phyloP scores from a whole-genome alignment of 2,113 vertebrate genomes.

The Microcebus jonahi region DNA sequence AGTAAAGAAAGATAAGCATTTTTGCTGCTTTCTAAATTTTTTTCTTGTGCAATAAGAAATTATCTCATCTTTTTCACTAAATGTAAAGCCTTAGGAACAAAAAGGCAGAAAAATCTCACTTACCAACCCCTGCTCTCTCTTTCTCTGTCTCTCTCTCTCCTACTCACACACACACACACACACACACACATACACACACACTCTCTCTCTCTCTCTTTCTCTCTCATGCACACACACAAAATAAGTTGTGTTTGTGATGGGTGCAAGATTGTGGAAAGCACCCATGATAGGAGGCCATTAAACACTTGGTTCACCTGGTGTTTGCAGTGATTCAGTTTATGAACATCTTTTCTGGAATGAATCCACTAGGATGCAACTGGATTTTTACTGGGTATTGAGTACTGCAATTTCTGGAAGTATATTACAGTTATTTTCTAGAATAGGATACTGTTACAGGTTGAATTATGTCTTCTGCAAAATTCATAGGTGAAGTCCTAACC shows the following conservation, averaged over 20 bases:
- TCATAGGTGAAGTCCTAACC: not conserved
- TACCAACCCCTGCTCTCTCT: not conserved
- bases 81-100: not conserved
- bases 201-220: too few relatives aligned
- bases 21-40: not conserved
- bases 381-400: not conserved
- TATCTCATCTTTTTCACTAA: not conserved
- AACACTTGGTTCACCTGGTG: not conserved
- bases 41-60: not conserved
- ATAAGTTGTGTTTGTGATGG: not conserved
- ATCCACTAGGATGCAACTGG: not conserved
- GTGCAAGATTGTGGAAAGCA: not conserved
- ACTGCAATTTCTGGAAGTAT: not conserved
- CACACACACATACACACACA: not conserved
- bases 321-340: not conserved
- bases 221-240: not conserved
- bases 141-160: not conserved
- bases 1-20: not conserved
- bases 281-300: not conserved
- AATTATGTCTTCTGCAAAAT: not conserved
- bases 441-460: not conserved
- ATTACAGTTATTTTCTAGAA: not conserved
- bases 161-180: not conserved
- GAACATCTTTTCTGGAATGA: not conserved
- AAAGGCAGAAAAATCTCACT: not conserved